Conservation (phyloP, 2,113 vertebrate genomes). For the Dicentrarchus labrax region DNA sequence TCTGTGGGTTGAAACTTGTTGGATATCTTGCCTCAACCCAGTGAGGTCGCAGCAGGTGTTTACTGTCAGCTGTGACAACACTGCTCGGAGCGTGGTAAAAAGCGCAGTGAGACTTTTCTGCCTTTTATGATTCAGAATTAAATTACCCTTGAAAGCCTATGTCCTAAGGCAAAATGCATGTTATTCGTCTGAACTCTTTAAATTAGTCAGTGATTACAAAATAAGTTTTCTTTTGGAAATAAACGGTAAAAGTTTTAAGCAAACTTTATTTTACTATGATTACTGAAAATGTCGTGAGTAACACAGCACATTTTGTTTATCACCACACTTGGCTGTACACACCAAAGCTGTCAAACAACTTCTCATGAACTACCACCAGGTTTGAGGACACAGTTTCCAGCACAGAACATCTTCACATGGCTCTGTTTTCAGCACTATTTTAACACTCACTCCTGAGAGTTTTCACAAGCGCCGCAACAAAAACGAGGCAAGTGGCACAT, state of each 20-base stretch:
- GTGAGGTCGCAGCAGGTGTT: conserved; percentile 26
- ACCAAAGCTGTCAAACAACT: conserved; percentile 24
- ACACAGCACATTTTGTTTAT: background rate
- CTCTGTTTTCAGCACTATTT: conserved; percentile 30
- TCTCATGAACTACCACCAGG: background rate
- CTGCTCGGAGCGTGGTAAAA: conserved; percentile 4
- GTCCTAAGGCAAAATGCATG: background rate
- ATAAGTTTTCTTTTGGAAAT: background rate
- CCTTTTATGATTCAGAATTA: background rate
- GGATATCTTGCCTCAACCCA: background rate
- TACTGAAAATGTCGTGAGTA: background rate
- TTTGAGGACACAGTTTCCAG: background rate
- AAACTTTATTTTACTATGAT: background rate
- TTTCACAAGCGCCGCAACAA: conserved; percentile 24
- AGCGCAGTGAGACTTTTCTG: background rate
- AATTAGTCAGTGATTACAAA: background rate
- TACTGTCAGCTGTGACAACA: conserved; percentile 14
- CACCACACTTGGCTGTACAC: background rate
- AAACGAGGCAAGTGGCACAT: conserved; percentile 47
- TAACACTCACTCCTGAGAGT: conserved; percentile 22
- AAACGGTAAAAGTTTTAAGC: background rate
- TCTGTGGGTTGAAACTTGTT: background rate
- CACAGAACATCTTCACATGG: background rate
- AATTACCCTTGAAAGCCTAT: background rate
- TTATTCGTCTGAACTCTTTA: background rate